These are phyloP conservation scores for Drosophila lacertosa DNA, from an alignment of 1,140 invertebrate species.

Conservation along the genomic window DNA sequence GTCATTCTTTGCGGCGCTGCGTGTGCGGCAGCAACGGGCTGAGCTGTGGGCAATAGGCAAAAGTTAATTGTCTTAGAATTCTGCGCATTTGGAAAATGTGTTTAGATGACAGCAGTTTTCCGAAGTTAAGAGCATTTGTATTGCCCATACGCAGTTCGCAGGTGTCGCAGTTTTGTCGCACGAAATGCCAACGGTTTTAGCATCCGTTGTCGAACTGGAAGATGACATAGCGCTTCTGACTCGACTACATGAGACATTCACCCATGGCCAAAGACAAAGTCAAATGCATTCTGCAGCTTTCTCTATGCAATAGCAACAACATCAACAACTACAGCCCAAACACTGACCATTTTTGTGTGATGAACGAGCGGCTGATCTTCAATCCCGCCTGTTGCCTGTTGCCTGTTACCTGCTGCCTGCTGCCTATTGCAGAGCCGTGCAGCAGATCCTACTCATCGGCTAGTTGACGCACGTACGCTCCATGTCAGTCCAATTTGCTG, in stretches of 20 bases:
- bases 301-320: constrained; percentile 32
- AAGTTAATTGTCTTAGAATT: constrained; percentile 69
- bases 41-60: constrained; percentile 39
- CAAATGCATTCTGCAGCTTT: constrained; percentile 48
- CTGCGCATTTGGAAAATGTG: constrained; percentile 68
- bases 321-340: constrained; percentile 10
- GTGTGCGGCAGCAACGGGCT: constrained; percentile 43
- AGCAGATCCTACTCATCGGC: constrained; percentile 74
- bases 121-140: constrained; percentile 12
- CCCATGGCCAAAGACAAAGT: constrained; percentile 49
- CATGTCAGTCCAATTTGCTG: constrained; percentile 81
- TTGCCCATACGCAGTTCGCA: constrained; percentile 18
- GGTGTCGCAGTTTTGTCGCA: constrained; percentile 69
- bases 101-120: constrained; percentile 51
- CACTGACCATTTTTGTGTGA: constrained; percentile 34
- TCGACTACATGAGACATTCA: constrained; percentile 62
- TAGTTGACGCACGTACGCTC: constrained; percentile 75
- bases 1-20: constrained; percentile 55
- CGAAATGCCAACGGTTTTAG: constrained; percentile 73
- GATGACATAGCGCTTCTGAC: constrained; percentile 68
- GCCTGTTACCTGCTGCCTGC: constrained; percentile 2
- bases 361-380: constrained; percentile 39
- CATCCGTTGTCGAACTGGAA: constrained; percentile 77
- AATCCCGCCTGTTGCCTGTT: constrained; percentile 30
- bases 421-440: constrained; percentile 17